Conservation (phyloP, 2,888 invertebrate species). For the Sinopyrophorus schimmeli region DNA sequence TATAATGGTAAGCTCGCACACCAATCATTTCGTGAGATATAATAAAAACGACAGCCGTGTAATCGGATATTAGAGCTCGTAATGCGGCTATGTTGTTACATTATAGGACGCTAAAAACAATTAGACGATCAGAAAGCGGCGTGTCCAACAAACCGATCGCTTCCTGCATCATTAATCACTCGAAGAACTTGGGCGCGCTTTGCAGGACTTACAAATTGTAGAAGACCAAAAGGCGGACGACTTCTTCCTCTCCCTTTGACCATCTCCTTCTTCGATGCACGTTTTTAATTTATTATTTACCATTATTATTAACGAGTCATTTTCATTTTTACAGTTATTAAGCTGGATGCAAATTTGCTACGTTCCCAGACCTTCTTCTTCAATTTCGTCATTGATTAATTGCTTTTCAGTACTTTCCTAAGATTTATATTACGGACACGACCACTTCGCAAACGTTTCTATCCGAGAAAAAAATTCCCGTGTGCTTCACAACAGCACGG, state of each 20-base stretch:
- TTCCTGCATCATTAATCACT: conserved; percentile 52
- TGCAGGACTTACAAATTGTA: conserved; percentile 28
- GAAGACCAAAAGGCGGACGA: conserved; percentile 22
- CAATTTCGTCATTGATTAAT: too few species aligned
- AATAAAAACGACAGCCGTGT: conserved; percentile 39
- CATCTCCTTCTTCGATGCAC: too few species aligned
- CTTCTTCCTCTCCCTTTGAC: conserved; percentile 14
- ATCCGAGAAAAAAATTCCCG: too few species aligned
- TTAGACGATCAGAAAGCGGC: conserved; percentile 46
- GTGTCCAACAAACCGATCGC: conserved; percentile 49
- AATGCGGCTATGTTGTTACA: conserved; percentile 32
- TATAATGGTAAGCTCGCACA: conserved; percentile 22
- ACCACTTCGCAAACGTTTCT: too few species aligned
- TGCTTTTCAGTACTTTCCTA: too few species aligned
- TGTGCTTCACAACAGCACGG: too few species aligned
- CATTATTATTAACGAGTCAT: conserved; percentile 18
- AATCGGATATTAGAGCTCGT: conserved; percentile 39
- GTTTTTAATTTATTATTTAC: conserved; percentile 26
- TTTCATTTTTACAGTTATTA: too few species aligned
- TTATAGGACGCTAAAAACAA: conserved; percentile 43
- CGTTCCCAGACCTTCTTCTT: too few species aligned
- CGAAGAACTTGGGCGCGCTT: conserved; percentile 29
- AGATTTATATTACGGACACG: too few species aligned
- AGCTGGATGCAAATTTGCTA: too few species aligned
- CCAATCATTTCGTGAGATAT: conserved; percentile 17